phyloP scores from a whole-genome alignment of 2,888 invertebrate genomes.

The Euzophera pinguis region DNA sequence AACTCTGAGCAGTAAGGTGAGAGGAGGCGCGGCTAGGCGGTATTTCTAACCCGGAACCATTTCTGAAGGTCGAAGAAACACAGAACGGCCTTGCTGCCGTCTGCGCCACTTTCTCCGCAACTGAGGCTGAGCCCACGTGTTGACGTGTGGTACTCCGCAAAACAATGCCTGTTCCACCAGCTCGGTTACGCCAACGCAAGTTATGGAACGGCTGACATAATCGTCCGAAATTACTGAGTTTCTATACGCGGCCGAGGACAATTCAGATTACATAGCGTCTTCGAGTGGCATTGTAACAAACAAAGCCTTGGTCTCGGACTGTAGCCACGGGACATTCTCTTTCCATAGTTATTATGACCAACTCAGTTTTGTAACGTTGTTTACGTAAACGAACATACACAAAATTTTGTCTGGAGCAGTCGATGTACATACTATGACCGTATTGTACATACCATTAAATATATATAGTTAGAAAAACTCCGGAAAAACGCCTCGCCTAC shows the following conservation, averaged over 20 bases:
- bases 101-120: constrained; percentile 72
- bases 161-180: constrained; percentile 57
- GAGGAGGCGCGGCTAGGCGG: neutral
- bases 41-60: constrained; percentile 47
- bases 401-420: neutral
- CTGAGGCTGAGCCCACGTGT: constrained; percentile 49
- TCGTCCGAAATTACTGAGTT: constrained; percentile 59
- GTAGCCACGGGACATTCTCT: constrained; percentile 58
- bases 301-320: constrained; percentile 61
- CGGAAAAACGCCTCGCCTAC: too few relatives aligned
- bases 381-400: constrained; percentile 23
- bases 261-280: constrained; percentile 56
- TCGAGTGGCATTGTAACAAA: constrained; percentile 53
- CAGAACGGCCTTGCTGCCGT: constrained; percentile 71
- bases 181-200: constrained; percentile 56
- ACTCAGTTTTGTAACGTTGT: constrained; percentile 44
- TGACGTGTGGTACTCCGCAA: constrained; percentile 55
- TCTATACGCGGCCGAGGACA: constrained; percentile 54
- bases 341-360: constrained; percentile 48
- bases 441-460: neutral
- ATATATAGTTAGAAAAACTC: too few relatives aligned
- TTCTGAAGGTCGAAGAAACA: constrained; percentile 63
- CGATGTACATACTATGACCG: too few relatives aligned
- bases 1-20: too few relatives aligned
- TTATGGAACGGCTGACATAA: constrained; percentile 67